Evolutionary conservation across 53 echinoderm and acorn worm species (phyloP).

Genomic region (Mesocentrotus franciscanus): DNA sequence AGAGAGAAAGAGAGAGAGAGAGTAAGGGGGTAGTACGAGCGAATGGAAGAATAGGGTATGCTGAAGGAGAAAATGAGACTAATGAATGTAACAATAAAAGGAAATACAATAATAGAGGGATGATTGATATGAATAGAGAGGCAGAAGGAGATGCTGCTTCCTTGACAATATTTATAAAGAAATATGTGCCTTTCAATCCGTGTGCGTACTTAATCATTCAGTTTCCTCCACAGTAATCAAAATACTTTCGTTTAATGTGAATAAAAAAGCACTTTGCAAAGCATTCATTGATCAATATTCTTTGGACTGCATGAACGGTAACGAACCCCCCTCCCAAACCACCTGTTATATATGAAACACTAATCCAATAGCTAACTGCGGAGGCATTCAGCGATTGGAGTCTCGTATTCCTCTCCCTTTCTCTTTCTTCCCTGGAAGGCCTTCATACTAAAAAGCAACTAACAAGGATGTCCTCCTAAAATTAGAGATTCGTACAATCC

Average conservation of each 20-base stretch:
- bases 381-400: neutral
- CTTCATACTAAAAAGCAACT: neutral
- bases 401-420: neutral
- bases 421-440: neutral
- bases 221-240: neutral
- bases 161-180: too few species aligned
- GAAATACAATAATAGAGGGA: too few species aligned
- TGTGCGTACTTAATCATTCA: neutral
- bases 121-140: too few species aligned
- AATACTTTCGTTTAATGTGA: neutral
- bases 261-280: neutral
- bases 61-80: too few species aligned
- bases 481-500: constrained; percentile 4
- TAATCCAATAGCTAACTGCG: neutral
- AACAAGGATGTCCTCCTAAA: constrained; percentile 18
- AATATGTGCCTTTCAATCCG: too few species aligned
- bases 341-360: neutral
- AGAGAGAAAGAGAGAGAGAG: too few species aligned
- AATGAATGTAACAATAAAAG: too few species aligned
- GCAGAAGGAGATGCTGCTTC: too few species aligned
- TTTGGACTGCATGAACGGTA: too few species aligned
- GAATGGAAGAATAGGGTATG: too few species aligned
- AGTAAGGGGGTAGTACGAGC: too few species aligned
- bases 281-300: too few species aligned
- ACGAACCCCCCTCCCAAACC: neutral